A percentile compares a stretch with the other conserved stretches of the same genome.
Evolutionary conservation across 2,113 vertebrate genomes (phyloP).

Genomic region (Eudyptes chrysolophus): DNA sequence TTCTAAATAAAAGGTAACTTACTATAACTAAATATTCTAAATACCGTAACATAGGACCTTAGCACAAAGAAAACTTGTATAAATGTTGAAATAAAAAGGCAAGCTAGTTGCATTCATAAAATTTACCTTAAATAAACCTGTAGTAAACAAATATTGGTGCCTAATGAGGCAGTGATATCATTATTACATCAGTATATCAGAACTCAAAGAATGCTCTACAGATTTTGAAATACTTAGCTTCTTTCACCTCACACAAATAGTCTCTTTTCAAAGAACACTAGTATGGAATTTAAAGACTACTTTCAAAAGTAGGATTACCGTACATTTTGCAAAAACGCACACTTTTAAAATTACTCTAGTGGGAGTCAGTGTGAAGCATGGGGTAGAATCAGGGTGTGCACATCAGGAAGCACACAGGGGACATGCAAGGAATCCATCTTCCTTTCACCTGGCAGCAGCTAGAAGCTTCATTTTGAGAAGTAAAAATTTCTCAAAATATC

Average conservation of each 20-base stretch:
- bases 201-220: background rate
- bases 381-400: rapidly evolving
- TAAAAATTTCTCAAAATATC: background rate
- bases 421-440: background rate
- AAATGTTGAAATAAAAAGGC: background rate
- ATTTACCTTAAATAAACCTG: background rate
- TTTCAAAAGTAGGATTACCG: background rate
- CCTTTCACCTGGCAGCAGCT: background rate
- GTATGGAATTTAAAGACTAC: background rate
- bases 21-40: background rate
- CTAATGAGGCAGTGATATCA: background rate
- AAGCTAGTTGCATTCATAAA: background rate
- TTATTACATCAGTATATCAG: background rate
- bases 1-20: background rate
- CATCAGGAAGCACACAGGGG: background rate
- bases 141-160: background rate
- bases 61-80: background rate
- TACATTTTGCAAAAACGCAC: background rate
- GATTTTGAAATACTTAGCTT: background rate
- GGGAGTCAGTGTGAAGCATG: background rate
- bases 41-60: background rate
- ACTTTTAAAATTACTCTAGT: background rate
- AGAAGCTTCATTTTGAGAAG: background rate
- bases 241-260: background rate
- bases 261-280: background rate